These are phyloP conservation scores for Drosophila nr. medialis DNA, from an alignment of 2,888 invertebrate species.

Conservation along the genomic window DNA sequence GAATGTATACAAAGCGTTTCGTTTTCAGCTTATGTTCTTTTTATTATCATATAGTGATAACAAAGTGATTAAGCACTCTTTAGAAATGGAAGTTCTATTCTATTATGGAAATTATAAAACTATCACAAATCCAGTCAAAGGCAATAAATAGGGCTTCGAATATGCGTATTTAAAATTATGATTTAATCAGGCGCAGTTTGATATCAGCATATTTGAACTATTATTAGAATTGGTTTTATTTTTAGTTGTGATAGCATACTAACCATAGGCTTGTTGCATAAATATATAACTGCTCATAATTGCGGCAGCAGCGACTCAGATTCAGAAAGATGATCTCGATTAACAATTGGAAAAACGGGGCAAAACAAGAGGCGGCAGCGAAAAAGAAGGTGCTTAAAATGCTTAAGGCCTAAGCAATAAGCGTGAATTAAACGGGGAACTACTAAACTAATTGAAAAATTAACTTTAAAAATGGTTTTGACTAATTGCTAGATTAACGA, in stretches of 20 bases:
- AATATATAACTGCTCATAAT: constrained; percentile 83
- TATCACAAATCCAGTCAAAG: too few species aligned
- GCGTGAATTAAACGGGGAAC: constrained; percentile 11
- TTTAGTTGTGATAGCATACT: constrained; percentile 66
- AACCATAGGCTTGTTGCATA: constrained; percentile 83
- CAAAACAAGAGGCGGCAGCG: constrained; percentile 34
- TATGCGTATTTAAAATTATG: background rate
- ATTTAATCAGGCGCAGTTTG: background rate
- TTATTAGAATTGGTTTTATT: background rate
- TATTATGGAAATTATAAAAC: background rate
- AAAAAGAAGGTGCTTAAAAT: constrained; percentile 11
- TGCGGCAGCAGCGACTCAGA: constrained; percentile 82
- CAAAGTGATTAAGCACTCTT: background rate
- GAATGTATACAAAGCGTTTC: background rate
- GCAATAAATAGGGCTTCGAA: background rate
- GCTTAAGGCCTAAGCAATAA: constrained; percentile 20
- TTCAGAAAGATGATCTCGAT: constrained; percentile 24
- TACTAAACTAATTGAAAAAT: constrained; percentile 22
- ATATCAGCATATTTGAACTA: background rate
- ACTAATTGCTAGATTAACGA: constrained; percentile 56
- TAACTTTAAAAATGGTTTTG: constrained; percentile 2
- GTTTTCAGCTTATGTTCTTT: background rate
- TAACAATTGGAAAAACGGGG: constrained; percentile 20
- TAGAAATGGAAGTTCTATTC: background rate
- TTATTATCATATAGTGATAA: background rate